Evolutionary conservation across 1,140 invertebrate genomes (phyloP), one percentile per base, ranked within the genome.

Genomic region (Pseudomyrmex sp.): DNA sequence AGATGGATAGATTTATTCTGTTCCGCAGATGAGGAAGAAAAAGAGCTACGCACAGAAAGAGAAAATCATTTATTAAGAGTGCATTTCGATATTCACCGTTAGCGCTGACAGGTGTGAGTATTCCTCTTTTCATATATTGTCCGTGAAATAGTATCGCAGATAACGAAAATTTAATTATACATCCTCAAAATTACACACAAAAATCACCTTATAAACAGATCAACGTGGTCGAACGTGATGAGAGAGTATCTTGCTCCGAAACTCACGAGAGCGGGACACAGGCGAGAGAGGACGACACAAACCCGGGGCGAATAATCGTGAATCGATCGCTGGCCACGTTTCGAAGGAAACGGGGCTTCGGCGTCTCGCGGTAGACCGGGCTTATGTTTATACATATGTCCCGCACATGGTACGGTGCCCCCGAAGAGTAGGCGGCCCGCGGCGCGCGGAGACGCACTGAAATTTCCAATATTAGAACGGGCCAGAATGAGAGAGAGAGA

Each of bases 361-460:
- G 66, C 70, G 84, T 87, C 76, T 80, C 85, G 87, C 73, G 85
- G 84, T 86, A 80, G 88, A 82, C 86, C 79, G 83, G 72, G 90
- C 92, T 93, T 91, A 91, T 93, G 93, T 94, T 93, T 94, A 93
- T 93, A 93, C 93, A 93, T 92, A 94, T 94, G 93, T 92, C 92
- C 89, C 89, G 90, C 93, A 94, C 91, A 93, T 94, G 93, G 93
- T 90, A 90, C 87, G 88, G 85, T 85, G 80, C 87, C 87, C 80
- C 82, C 52, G 90, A 87, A 91, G 88, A 91, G 90, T 85, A 89
- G 73, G 87, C 50, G 77, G 68, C 66, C 54, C 61, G 85, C 54
- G 61, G 77, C 48, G 85, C 69, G 74, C 59, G 65, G 85, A 84
- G 82, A 84, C 82, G 88, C 66, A 85, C 87, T 91, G 90, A 92